Percentiles rank a stretch among this genome's conserved stretches.
Evolutionary conservation across 2,797 vertebrate genomes (phyloP).

Genomic region (Myiotriccus ornatus): DNA sequence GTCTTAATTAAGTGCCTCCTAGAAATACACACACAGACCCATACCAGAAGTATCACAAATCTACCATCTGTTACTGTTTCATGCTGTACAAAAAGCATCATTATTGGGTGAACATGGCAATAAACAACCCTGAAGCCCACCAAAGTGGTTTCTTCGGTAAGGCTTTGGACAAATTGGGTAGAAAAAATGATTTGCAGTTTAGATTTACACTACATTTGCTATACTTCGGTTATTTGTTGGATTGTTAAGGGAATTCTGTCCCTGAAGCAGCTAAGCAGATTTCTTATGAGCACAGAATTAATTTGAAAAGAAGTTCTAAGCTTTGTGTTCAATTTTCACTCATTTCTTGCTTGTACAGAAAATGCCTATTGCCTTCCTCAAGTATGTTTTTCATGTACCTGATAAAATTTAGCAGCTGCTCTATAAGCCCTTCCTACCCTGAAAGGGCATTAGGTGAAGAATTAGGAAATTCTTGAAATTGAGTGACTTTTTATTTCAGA

Average conservation of each 20-base stretch:
- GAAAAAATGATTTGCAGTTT: background rate
- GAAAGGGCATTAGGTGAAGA: background rate
- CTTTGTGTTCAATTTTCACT: background rate
- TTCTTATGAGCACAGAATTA: background rate
- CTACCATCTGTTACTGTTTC: slow-evolving; percentile 14
- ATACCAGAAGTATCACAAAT: background rate
- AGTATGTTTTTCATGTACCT: background rate
- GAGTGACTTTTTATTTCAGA: background rate
- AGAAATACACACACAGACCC: background rate
- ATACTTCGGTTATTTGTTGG: background rate
- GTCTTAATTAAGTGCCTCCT: slow-evolving; percentile 28
- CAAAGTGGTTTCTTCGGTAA: background rate
- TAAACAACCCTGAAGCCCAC: background rate
- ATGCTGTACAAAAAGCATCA: background rate
- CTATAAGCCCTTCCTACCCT: background rate
- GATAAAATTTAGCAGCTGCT: background rate
- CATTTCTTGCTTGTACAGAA: background rate
- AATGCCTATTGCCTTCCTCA: background rate
- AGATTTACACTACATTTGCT: background rate
- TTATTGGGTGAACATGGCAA: background rate
- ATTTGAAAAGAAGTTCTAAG: background rate
- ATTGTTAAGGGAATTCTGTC: background rate
- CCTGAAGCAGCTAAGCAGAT: background rate
- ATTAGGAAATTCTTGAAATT: background rate
- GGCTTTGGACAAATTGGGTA: background rate